phyloP scores from a whole-genome alignment of 2,797 vertebrate species.

The Sebastes flavidus region DNA sequence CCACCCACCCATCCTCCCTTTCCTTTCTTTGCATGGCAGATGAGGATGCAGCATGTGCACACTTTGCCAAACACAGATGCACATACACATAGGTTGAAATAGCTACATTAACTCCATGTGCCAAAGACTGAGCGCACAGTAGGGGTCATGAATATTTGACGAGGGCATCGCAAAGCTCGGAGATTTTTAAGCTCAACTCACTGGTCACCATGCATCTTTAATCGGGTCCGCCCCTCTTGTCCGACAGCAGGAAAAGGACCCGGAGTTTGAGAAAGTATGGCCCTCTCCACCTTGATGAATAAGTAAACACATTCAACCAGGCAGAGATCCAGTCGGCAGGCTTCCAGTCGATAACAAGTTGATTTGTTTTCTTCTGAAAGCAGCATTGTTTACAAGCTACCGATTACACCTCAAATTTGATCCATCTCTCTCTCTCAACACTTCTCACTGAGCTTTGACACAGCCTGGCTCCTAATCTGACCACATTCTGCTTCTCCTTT shows the following conservation, averaged over 20 bases:
- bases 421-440: constrained; percentile 56
- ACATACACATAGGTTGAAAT: constrained; percentile 1
- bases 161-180: constrained; percentile 52
- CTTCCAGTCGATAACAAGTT: constrained; percentile 68
- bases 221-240: constrained; percentile 66
- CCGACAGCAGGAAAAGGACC: constrained; percentile 61
- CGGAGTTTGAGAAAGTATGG: constrained; percentile 50
- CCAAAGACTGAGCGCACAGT: constrained; percentile 34
- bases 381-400: constrained; percentile 68
- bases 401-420: constrained; percentile 71
- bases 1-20: background rate
- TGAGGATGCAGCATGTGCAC: constrained; percentile 3
- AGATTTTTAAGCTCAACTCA: constrained; percentile 73
- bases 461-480: background rate
- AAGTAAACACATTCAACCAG: constrained; percentile 73
- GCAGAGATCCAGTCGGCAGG: constrained; percentile 51
- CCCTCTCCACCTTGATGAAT: constrained; percentile 76
- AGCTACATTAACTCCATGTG: constrained; percentile 34
- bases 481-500: background rate
- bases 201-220: constrained; percentile 79
- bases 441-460: constrained; percentile 34
- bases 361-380: constrained; percentile 78
- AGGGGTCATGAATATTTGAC: constrained; percentile 77
- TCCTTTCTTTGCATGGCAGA: background rate
- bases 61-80: background rate